Conservation (phyloP, 2,113 vertebrate species). For the Plectropomus leopardus region DNA sequence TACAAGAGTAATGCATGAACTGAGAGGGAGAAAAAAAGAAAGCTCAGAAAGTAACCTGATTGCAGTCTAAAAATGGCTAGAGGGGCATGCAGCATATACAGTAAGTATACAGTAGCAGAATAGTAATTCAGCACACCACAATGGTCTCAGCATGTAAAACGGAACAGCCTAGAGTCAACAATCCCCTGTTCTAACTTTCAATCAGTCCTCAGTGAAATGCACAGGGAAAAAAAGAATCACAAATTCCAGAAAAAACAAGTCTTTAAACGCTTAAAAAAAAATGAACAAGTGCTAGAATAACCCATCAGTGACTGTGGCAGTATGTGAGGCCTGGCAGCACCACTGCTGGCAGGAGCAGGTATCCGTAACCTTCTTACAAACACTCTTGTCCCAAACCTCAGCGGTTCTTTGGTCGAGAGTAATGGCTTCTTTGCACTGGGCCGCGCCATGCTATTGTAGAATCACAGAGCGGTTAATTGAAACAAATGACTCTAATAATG, state of each 20-base stretch:
- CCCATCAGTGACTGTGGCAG: constrained; percentile 32
- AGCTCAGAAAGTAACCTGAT: constrained; percentile 41
- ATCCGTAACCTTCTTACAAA: constrained; percentile 59
- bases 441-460: constrained; percentile 94
- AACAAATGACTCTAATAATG: constrained; percentile 99
- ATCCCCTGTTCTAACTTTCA: constrained; percentile 39
- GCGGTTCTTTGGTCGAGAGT: constrained; percentile 90
- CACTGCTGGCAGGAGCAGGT: constrained; percentile 58
- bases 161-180: constrained; percentile 46
- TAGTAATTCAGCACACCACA: constrained; percentile 65
- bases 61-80: constrained; percentile 63
- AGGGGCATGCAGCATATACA: constrained; percentile 3
- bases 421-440: constrained; percentile 91
- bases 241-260: constrained; percentile 17
- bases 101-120: constrained; percentile 66
- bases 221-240: background rate
- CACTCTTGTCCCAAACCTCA: constrained; percentile 67
- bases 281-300: constrained; percentile 24
- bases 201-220: constrained; percentile 29
- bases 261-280: constrained; percentile 23
- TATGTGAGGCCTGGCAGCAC: constrained; percentile 34
- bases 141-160: constrained; percentile 45
- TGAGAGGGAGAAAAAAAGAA: constrained; percentile 28
- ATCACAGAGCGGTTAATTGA: constrained; percentile 99
- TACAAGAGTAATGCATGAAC: constrained; percentile 10